Evolutionary conservation across 2,888 invertebrate genomes (phyloP).

Genomic region (Nephrocerus scutellatus): DNA sequence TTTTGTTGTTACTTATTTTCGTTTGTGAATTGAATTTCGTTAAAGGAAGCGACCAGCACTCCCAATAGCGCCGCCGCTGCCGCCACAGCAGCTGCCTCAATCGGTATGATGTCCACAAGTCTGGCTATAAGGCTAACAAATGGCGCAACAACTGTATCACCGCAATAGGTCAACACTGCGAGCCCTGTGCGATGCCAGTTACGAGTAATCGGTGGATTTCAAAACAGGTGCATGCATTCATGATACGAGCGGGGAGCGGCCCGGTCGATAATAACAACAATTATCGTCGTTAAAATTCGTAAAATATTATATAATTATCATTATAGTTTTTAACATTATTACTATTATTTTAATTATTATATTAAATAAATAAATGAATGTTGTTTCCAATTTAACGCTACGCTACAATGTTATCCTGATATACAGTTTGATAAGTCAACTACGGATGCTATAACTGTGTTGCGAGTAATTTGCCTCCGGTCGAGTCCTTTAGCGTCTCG

Average conservation of each 20-base stretch:
- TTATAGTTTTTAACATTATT: too few species aligned
- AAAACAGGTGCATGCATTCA: slow-evolving; percentile 14
- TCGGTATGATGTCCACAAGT: slow-evolving; percentile 39
- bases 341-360: too few species aligned
- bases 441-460: too few species aligned
- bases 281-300: too few species aligned
- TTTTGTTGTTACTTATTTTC: neutral
- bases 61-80: too few species aligned
- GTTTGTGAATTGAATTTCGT: slow-evolving; percentile 14
- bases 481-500: too few species aligned
- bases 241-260: too few species aligned
- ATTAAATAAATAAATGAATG: slow-evolving; percentile 23
- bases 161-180: slow-evolving; percentile 19
- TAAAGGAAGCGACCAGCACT: slow-evolving; percentile 23
- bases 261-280: too few species aligned
- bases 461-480: too few species aligned
- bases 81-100: slow-evolving; percentile 19
- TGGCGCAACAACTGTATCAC: slow-evolving; percentile 33
- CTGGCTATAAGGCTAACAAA: slow-evolving; percentile 39
- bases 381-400: slow-evolving; percentile 23
- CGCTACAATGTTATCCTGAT: slow-evolving; percentile 21
- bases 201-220: slow-evolving; percentile 1
- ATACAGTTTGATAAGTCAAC: too few species aligned
- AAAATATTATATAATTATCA: too few species aligned
- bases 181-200: neutral